These are phyloP conservation scores for Lagodon rhomboides DNA, from an alignment of 2,797 vertebrate genomes.

Conservation along the genomic window DNA sequence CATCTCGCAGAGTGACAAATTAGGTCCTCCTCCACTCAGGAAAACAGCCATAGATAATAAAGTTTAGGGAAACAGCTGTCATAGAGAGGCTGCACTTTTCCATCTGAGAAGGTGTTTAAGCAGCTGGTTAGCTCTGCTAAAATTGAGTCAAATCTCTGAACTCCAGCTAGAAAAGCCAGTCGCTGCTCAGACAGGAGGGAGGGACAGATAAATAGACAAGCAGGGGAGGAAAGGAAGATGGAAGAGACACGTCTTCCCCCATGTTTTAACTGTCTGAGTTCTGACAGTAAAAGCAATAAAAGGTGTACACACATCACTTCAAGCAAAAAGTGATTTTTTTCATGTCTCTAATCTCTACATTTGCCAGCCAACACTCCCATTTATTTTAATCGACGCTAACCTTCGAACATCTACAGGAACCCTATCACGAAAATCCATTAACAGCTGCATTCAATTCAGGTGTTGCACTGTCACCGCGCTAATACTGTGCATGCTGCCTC, in stretches of 20 bases:
- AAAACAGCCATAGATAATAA: slow-evolving; percentile 50
- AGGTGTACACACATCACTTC: neutral
- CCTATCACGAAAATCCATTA: neutral
- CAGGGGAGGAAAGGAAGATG: neutral
- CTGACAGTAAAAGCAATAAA: slow-evolving; percentile 17
- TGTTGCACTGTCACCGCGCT: neutral
- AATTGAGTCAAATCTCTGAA: slow-evolving; percentile 65
- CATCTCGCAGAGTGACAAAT: slow-evolving; percentile 55
- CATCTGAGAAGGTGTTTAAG: slow-evolving; percentile 58
- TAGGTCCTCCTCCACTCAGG: slow-evolving; percentile 38
- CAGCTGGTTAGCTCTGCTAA: slow-evolving; percentile 41
- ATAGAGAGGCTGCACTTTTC: slow-evolving; percentile 31
- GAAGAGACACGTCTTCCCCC: slow-evolving; percentile 9
- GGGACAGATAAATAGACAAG: slow-evolving; percentile 8
- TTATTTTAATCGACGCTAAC: slow-evolving; percentile 15
- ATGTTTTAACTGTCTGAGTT: neutral
- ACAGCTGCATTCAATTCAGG: neutral
- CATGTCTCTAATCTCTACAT: neutral
- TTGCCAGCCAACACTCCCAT: slow-evolving; percentile 6
- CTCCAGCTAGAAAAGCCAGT: slow-evolving; percentile 41
- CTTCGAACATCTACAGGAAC: neutral
- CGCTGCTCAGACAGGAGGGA: slow-evolving; percentile 16
- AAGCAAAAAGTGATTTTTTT: slow-evolving; percentile 6
- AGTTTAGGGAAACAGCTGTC: slow-evolving; percentile 58
- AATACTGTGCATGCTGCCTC: neutral